phyloP scores from a whole-genome alignment of 2,888 invertebrate species.

The Xanthia togata region DNA sequence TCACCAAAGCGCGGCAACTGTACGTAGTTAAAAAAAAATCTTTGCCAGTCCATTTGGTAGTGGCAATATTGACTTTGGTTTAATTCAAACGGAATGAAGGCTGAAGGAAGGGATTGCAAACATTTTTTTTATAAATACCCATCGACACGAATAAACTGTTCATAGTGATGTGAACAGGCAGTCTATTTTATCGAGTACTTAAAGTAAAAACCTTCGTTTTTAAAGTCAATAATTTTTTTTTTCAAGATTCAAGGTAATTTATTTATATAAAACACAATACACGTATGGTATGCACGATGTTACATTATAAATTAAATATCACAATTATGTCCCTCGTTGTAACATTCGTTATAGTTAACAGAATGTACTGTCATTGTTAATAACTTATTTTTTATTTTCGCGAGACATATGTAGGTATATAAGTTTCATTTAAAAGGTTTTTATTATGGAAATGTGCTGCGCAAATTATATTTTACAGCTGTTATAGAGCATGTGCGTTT shows the following conservation, averaged over 20 bases:
- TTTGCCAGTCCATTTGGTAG: slow-evolving; percentile 25
- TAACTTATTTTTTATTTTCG: neutral
- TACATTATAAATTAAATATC: too few species aligned
- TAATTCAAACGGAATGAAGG: slow-evolving; percentile 42
- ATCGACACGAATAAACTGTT: slow-evolving; percentile 42
- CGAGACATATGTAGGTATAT: too few species aligned
- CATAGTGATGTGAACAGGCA: slow-evolving; percentile 21
- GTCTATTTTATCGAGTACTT: neutral
- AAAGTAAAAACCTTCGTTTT: neutral
- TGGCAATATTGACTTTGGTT: slow-evolving; percentile 52
- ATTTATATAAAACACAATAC: too few species aligned
- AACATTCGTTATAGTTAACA: neutral
- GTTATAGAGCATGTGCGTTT: neutral
- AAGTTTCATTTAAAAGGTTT: too few species aligned
- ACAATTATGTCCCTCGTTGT: too few species aligned
- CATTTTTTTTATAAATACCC: slow-evolving; percentile 45
- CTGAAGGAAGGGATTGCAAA: slow-evolving; percentile 44
- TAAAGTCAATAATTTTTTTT: neutral
- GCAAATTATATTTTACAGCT: too few species aligned
- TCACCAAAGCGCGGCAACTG: too few species aligned
- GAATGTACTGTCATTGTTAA: neutral
- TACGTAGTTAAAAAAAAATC: slow-evolving; percentile 1
- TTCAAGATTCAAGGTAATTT: too few species aligned
- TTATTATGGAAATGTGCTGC: too few species aligned
- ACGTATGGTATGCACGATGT: too few species aligned